A percentile compares a stretch with the other conserved stretches of the same genome.
Conservation (phyloP, 2,797 vertebrate species). For the Chelidonichthys spinosus region DNA sequence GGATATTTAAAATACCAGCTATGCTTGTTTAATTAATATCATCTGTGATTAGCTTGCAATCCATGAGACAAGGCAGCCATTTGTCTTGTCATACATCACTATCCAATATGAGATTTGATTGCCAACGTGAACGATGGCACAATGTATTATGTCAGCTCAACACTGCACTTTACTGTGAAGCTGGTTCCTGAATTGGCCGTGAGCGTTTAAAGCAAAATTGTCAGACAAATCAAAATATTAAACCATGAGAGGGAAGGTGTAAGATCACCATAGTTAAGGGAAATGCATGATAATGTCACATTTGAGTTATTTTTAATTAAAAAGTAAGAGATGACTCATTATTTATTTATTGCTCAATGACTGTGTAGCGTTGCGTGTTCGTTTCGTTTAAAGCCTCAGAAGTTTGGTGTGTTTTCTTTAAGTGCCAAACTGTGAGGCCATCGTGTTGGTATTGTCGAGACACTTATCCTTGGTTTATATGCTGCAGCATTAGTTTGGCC, state of each 20-base stretch:
- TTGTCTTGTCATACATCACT: too few relatives aligned
- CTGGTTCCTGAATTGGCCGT: neutral
- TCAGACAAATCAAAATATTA: neutral
- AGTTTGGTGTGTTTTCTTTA: neutral
- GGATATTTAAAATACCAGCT: neutral
- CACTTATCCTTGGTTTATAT: slow-evolving; percentile 39
- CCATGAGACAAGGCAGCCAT: neutral
- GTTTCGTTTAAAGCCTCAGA: neutral
- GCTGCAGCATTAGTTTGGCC: slow-evolving; percentile 25
- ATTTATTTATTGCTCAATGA: neutral
- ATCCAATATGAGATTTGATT: neutral
- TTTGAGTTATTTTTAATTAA: neutral
- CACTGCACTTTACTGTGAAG: neutral
- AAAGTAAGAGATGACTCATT: neutral
- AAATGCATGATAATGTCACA: neutral
- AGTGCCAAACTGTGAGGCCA: neutral
- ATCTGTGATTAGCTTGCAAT: slow-evolving; percentile 4
- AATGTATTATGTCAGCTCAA: neutral
- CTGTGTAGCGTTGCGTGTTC: neutral
- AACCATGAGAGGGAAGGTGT: neutral
- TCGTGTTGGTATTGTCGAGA: slow-evolving; percentile 14
- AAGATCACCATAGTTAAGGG: neutral
- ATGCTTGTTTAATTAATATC: slow-evolving; percentile 10
- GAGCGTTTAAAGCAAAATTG: neutral
- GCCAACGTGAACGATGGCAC: neutral